These are phyloP conservation scores for Hypolimnas misippus DNA, from an alignment of 2,888 invertebrate genomes.

Conservation along the genomic window DNA sequence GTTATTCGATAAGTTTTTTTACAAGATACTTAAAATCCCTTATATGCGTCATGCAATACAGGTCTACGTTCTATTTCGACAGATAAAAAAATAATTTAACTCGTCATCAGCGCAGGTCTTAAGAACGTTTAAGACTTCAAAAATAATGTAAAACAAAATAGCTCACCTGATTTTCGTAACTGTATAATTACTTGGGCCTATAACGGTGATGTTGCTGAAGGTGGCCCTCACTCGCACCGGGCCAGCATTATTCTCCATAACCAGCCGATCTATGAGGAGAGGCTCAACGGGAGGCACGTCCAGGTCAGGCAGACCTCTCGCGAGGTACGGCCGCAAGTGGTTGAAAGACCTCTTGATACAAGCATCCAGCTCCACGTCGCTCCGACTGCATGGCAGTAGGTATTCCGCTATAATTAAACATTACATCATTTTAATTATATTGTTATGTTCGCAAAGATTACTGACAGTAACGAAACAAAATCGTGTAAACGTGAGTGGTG, in stretches of 20 bases:
- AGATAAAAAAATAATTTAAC: too few species aligned
- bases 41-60: too few species aligned
- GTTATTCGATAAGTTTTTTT: too few species aligned
- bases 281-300: constrained; percentile 91
- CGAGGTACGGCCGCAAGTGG: constrained; percentile 88
- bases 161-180: constrained; percentile 87
- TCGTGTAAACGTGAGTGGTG: not conserved
- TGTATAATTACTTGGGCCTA: constrained; percentile 90
- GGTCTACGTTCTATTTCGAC: too few species aligned
- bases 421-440: constrained; percentile 22
- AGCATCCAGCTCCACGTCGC: constrained; percentile 86
- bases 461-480: not conserved
- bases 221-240: constrained; percentile 89
- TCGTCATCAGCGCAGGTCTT: too few species aligned
- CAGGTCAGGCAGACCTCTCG: constrained; percentile 88
- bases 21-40: too few species aligned
- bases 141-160: not conserved
- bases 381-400: constrained; percentile 87
- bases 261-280: constrained; percentile 86
- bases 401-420: constrained; percentile 86
- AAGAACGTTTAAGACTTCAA: not conserved
- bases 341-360: constrained; percentile 89
- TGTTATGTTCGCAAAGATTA: constrained; percentile 7
- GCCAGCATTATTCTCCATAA: constrained; percentile 91
- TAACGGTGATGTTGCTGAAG: constrained; percentile 89